phyloP scores from a whole-genome alignment of 2,113 vertebrate species.

The Charina bottae region DNA sequence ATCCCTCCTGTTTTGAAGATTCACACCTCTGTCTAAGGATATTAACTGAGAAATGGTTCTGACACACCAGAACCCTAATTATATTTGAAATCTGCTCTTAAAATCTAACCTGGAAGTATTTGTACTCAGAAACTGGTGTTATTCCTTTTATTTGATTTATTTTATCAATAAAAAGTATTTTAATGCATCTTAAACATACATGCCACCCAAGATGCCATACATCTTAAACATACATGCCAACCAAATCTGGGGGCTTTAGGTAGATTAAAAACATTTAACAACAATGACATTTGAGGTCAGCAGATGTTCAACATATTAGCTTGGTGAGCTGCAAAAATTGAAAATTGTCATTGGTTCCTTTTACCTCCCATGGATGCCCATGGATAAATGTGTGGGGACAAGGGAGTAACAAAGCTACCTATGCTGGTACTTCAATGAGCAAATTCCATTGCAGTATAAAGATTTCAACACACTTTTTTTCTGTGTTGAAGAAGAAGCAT shows the following conservation, averaged over 20 bases:
- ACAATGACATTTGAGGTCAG: neutral
- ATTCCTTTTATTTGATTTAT: neutral
- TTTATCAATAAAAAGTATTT: neutral
- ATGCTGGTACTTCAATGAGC: neutral
- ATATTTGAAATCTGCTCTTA: neutral
- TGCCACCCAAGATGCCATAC: neutral
- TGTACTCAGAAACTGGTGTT: neutral
- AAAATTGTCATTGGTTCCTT: neutral
- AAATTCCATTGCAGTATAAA: neutral
- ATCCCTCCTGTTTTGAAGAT: conserved; percentile 1
- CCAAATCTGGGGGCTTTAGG: neutral
- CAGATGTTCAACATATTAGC: neutral
- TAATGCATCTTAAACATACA: neutral
- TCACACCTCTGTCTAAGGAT: neutral
- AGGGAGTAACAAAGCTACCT: neutral
- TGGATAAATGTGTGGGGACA: neutral
- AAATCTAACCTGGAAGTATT: neutral
- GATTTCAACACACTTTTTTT: neutral
- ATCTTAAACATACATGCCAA: neutral
- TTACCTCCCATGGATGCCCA: neutral
- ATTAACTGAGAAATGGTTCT: neutral
- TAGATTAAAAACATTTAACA: neutral
- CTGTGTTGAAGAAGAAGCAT: neutral
- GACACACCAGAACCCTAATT: neutral
- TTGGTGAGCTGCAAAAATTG: neutral